Conservation (phyloP, 2,797 vertebrate species). For the Amblyopsis hoosieri region DNA sequence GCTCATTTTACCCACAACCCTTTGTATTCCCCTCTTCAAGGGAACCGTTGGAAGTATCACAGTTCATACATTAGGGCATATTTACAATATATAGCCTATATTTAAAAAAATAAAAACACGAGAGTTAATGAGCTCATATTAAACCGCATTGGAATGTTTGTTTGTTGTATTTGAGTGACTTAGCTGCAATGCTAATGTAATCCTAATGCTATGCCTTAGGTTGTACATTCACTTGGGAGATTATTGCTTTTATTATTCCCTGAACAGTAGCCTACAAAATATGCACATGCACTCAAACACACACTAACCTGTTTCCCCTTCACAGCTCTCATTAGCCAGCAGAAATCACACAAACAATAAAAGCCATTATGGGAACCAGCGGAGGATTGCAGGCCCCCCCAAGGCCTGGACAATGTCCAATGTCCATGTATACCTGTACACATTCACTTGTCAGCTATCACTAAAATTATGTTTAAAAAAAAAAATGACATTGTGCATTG, state of each 20-base stretch:
- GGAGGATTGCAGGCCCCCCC: background rate
- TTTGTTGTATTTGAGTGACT: slow-evolving; percentile 15
- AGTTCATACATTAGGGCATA: background rate
- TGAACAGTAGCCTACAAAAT: slow-evolving; percentile 2
- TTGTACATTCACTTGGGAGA: slow-evolving; percentile 26
- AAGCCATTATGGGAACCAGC: slow-evolving; percentile 4
- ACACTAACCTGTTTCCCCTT: slow-evolving; percentile 23
- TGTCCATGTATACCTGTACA: slow-evolving; percentile 23
- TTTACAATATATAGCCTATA: background rate
- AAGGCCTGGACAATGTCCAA: slow-evolving; percentile 5
- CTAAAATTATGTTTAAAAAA: background rate
- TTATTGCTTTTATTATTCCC: slow-evolving; percentile 31
- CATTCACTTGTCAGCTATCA: slow-evolving; percentile 24
- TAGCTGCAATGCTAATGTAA: background rate
- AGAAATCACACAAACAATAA: slow-evolving; percentile 47
- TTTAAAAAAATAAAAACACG: background rate
- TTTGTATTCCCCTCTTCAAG: too few species aligned
- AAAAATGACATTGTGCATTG: background rate
- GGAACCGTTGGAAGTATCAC: background rate
- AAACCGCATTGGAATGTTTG: slow-evolving; percentile 24
- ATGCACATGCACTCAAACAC: slow-evolving; percentile 3
- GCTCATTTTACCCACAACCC: too few species aligned
- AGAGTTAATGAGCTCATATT: background rate
- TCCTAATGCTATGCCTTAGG: slow-evolving; percentile 22
- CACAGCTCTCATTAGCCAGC: slow-evolving; percentile 38